A percentile compares a stretch with the other conserved stretches of the same genome.
Conservation (phyloP, 2,888 invertebrate species). For the Pocota personata region DNA sequence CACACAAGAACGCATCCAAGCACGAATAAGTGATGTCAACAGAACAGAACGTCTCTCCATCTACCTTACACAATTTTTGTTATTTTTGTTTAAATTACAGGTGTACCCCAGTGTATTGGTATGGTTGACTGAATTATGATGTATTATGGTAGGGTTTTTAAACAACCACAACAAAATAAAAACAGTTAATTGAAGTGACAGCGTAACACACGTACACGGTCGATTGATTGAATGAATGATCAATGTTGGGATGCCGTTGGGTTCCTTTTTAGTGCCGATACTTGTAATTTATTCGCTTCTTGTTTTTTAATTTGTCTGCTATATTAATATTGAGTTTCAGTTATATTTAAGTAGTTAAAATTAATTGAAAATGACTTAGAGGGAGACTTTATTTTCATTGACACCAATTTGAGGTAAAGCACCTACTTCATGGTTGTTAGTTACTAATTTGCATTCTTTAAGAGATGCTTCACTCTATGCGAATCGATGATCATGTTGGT, state of each 20-base stretch:
- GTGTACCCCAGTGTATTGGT: conserved; percentile 24
- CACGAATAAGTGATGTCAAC: conserved; percentile 45
- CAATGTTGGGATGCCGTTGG: conserved; percentile 46
- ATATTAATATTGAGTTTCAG: conserved; percentile 16
- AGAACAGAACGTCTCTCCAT: conserved; percentile 3
- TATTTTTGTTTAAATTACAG: conserved; percentile 28
- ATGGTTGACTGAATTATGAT: conserved; percentile 49
- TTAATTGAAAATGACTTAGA: conserved; percentile 20
- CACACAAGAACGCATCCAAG: conserved; percentile 13
- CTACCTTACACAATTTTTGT: background rate
- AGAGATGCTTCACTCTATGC: conserved; percentile 11
- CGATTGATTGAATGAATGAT: conserved; percentile 50
- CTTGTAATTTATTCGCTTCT: conserved; percentile 21
- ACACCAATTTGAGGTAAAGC: background rate
- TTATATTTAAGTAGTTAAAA: background rate
- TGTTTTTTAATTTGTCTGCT: background rate
- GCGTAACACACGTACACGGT: conserved; percentile 18
- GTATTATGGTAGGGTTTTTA: conserved; percentile 15
- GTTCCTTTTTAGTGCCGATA: conserved; percentile 46
- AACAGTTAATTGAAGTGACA: conserved; percentile 45
- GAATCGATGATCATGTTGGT: background rate
- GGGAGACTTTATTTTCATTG: conserved; percentile 19
- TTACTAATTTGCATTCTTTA: conserved; percentile 28
- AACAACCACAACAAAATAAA: background rate
- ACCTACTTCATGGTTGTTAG: background rate